Evolutionary conservation across 2,113 vertebrate species (phyloP).

Genomic region (Corydoras maculifer): DNA sequence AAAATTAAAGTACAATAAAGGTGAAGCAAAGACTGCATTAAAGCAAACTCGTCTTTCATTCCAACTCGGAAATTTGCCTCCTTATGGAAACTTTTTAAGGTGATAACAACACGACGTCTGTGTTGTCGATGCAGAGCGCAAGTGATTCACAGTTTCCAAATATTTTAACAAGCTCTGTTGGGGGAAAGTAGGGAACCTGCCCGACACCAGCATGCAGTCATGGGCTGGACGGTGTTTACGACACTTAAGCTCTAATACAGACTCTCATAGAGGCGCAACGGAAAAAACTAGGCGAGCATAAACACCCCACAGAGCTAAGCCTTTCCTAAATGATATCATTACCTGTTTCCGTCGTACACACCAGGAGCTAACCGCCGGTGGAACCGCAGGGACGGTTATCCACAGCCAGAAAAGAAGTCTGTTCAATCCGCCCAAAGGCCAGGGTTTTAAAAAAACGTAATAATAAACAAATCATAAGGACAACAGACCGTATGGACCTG

Average conservation of each 20-base stretch:
- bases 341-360: not conserved
- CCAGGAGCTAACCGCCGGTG: not conserved
- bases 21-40: too few relatives aligned
- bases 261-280: not conserved
- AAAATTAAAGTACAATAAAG: too few relatives aligned
- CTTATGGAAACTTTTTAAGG: conserved; percentile 22
- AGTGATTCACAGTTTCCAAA: conserved; percentile 44
- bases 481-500: too few relatives aligned
- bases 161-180: conserved; percentile 39
- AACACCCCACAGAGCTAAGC: not conserved
- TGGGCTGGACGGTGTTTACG: not conserved
- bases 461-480: too few relatives aligned
- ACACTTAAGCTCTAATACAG: conserved; percentile 21
- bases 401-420: not conserved
- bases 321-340: not conserved
- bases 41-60: conserved; percentile 1
- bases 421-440: not conserved
- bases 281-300: conserved; percentile 1
- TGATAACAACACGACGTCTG: conserved; percentile 13
- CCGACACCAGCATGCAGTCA: conserved; percentile 8
- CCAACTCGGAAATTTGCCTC: conserved; percentile 5
- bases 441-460: too few relatives aligned
- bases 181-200: conserved; percentile 15
- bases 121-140: conserved; percentile 24
- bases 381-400: conserved; percentile 3